Evolutionary conservation across 2,888 invertebrate species (phyloP), one percentile per base, ranked within the genome.

Genomic region (Zygothrica quintamaculata): DNA sequence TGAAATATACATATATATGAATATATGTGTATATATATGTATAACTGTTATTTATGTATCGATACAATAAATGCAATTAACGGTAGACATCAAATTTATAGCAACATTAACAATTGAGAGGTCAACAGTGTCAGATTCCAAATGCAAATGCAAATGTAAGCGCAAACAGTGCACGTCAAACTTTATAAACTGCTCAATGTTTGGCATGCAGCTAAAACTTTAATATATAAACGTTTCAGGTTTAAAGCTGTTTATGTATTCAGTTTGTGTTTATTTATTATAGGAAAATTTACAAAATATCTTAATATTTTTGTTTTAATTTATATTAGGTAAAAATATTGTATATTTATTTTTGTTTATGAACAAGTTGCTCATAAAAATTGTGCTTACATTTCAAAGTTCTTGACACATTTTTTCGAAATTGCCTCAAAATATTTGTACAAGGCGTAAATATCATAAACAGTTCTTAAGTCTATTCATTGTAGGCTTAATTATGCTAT

Each of bases 31-130:
- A 22, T 22, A 22, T 22, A 22, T 22, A 68, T 68, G 56, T 73
- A 53, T 62, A 62, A 76, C 66, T 59, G 68, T 73, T 72, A 65
- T 79, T 61, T 73, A 66, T 68, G 52, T 66, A 33, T 43, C 42
- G 47, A 52, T 61, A 51, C 55, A 48, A 36, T 40, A 60, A 66
- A 74, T 62, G 74, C 57, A 77, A 61, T 77, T 65, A 77, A 60
- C 43, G 58, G 25, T 33, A 33, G 12, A 36, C 57, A 56, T 9
- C 39, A 37, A 59, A 61, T 57, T 62, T 51, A 68, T 56, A 31
- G 48, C 56, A 40, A 51, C 50, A 57, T 53, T 39, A 34, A 29
- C n/a, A 22, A 40, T n/a, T 13, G 11, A 46, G 65, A 77, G 84
- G 77, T 77, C 68, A 79, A 44, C 59, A 22, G 26, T 62, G 58